Evolutionary conservation across 2,797 vertebrate species (phyloP), one percentile per base, ranked within the genome.

Genomic region (Rhabdomys pumilio): DNA sequence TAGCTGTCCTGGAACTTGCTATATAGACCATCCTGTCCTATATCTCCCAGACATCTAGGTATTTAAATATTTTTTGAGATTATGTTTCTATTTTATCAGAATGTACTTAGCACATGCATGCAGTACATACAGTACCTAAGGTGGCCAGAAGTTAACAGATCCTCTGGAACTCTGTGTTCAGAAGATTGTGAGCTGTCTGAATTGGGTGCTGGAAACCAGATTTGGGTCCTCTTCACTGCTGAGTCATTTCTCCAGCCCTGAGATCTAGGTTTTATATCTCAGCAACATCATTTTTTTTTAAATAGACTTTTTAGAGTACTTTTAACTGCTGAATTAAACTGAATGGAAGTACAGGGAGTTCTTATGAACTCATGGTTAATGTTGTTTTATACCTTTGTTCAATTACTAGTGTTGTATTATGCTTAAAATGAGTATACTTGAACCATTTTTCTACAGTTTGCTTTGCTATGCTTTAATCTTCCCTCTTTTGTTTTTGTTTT

Each of bases 311-410:
- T n/a, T 57, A 91, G 59, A 93, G 53, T 29, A 57, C 12, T 34
- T 92, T 88, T 87, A 55, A 50, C 41, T 76, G 85, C 81, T 84
- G 1, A 87, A 53, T 20, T 93, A 89, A 91, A 82, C 79, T 82
- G 61, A 92, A 38, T 38, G 44, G 61, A 83, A 89, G 15, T 75
- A 29, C 17, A 91, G 73, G 81, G 55, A 82, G 13, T 91, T 91
- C 14, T 79, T 11, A 31, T 91, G n/a, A 83, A 57, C 55, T 79
- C 20, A 26, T 82, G 34, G 4, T 13, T 72, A n/a, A 29, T 57
- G 84, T 95, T 90, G 29, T 77, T 77, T 81, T 82, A 47, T 73
- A 81, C 34, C 47, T 88, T 96, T 90, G 9, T 82, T 91, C 61
- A 72, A 10, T 95, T 73, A 44, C 67, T 81, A 85, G 31, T 85